Percentiles rank a stretch among this genome's conserved stretches.
These are phyloP conservation scores for Drosophila quinaria DNA, from an alignment of 2,888 invertebrate genomes.

Conservation along the genomic window DNA sequence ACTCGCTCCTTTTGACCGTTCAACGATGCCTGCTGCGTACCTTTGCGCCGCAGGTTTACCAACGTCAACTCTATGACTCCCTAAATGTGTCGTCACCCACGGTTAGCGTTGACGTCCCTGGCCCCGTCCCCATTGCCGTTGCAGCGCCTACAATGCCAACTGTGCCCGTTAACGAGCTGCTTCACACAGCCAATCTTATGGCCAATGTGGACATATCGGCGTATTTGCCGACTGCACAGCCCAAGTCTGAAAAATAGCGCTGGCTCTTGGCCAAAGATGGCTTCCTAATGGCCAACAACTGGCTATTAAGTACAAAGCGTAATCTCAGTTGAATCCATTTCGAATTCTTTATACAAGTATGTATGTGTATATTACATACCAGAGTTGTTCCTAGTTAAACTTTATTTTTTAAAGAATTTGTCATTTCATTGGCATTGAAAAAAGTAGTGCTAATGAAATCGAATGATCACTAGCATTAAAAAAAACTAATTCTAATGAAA, in stretches of 20 bases:
- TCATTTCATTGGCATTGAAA: too few species aligned
- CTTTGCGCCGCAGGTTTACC: conserved; percentile 72
- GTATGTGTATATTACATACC: too few species aligned
- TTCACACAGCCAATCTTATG: conserved; percentile 81
- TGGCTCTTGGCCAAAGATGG: conserved; percentile 8
- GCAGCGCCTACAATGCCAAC: background rate
- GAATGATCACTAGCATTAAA: too few species aligned
- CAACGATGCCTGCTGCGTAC: conserved; percentile 64
- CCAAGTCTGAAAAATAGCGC: conserved; percentile 41
- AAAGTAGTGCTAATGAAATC: too few species aligned
- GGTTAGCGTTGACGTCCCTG: conserved; percentile 10
- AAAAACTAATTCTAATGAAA: too few species aligned
- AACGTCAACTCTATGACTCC: conserved; percentile 40
- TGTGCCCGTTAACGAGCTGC: conserved; percentile 70
- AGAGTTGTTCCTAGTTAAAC: too few species aligned
- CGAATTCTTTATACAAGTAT: conserved; percentile 8
- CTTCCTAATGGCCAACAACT: background rate
- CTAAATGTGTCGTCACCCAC: background rate
- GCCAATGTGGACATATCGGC: conserved; percentile 71
- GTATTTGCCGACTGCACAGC: conserved; percentile 60
- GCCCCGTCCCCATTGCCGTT: background rate
- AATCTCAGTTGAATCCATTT: conserved; percentile 40
- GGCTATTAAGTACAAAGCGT: conserved; percentile 13
- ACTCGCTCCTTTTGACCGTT: conserved; percentile 63
- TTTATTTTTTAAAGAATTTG: too few species aligned